Conservation (phyloP, 2,797 vertebrate genomes). For the Apodemus agrarius region DNA sequence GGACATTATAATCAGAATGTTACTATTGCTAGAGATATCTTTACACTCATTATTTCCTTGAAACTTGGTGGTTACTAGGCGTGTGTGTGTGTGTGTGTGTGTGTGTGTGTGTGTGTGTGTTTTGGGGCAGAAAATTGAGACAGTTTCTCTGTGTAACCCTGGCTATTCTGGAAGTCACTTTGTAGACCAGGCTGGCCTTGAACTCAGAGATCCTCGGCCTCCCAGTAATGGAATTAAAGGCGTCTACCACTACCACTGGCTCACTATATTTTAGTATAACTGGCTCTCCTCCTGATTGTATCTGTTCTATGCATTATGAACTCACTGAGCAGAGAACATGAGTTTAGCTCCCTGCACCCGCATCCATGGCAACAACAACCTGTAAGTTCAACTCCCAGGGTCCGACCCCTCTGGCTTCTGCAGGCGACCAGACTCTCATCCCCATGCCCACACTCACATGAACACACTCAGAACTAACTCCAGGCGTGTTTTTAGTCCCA, state of each 20-base stretch:
- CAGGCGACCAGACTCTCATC: background rate
- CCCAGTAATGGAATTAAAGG: background rate
- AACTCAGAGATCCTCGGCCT: background rate
- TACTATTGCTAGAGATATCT: background rate
- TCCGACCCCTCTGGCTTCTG: background rate
- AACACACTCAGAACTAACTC: background rate
- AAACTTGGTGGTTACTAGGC: background rate
- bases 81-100: background rate
- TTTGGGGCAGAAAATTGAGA: background rate
- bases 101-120: background rate
- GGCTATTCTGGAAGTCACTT: background rate
- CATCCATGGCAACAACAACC: too few relatives aligned
- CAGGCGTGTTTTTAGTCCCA: background rate
- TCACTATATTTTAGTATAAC: background rate
- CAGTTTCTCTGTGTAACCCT: background rate
- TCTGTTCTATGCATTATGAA: constrained; percentile 19
- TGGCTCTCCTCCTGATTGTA: constrained; percentile 21
- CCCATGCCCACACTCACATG: background rate
- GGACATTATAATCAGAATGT: background rate
- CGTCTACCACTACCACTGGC: too few relatives aligned
- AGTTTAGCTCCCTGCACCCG: background rate
- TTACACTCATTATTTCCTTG: constrained; percentile 14
- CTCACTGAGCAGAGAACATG: background rate
- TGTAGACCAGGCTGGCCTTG: background rate
- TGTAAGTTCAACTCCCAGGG: background rate